Percentiles rank a stretch among this genome's conserved stretches.
Conservation (phyloP, 2,113 vertebrate species). For the Probosciger aterrimus region DNA sequence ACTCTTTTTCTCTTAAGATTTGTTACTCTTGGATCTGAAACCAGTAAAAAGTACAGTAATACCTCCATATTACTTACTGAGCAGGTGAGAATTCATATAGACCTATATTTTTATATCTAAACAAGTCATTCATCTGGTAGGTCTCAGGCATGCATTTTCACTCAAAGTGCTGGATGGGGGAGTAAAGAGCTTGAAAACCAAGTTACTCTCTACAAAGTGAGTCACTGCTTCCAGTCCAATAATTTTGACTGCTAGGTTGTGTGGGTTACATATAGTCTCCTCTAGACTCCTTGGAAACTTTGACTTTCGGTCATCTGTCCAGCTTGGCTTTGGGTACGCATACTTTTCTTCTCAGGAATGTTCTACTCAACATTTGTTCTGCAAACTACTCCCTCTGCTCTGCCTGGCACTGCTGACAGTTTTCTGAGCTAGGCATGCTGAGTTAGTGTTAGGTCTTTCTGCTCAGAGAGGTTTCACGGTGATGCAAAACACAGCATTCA, state of each 20-base stretch:
- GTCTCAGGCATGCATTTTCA: neutral
- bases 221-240: neutral
- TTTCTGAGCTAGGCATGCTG: neutral
- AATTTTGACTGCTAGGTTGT: neutral
- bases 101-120: neutral
- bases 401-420: neutral
- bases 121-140: neutral
- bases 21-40: slow-evolving; percentile 96
- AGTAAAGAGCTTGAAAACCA: neutral
- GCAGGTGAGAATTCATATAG: slow-evolving; percentile 79
- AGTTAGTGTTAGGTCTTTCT: neutral
- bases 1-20: slow-evolving; percentile 96
- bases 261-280: neutral
- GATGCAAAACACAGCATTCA: neutral
- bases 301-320: neutral
- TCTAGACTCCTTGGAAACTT: neutral
- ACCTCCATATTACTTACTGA: slow-evolving; percentile 98
- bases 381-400: neutral
- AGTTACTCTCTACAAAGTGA: neutral
- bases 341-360: neutral
- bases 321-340: neutral
- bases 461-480: neutral
- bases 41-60: slow-evolving; percentile 99
- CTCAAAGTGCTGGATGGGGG: neutral
- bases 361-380: neutral